Percentiles rank a stretch among this genome's conserved stretches.
These are phyloP conservation scores for Lophius americanus DNA, from an alignment of 2,797 vertebrate species.

Conservation along the genomic window DNA sequence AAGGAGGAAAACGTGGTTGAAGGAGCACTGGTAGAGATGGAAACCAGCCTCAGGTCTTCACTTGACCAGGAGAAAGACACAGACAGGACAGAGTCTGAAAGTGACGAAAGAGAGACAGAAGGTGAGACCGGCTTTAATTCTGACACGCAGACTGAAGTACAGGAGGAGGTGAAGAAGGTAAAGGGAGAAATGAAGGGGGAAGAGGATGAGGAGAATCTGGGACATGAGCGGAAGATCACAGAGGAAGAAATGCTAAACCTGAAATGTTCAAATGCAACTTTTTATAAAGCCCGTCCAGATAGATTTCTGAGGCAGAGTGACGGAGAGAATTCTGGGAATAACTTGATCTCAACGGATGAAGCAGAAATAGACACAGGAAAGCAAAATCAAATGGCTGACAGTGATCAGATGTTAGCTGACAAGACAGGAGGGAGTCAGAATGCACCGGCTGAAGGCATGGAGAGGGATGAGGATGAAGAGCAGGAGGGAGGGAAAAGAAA, in stretches of 20 bases:
- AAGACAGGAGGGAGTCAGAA: not conserved
- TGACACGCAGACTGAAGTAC: slow-evolving; percentile 9
- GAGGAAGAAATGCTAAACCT: not conserved
- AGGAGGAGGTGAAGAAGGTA: not conserved
- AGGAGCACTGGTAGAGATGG: not conserved
- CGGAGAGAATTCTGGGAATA: not conserved
- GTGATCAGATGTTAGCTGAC: not conserved
- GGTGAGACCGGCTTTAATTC: not conserved
- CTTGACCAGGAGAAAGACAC: not conserved
- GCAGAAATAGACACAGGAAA: not conserved
- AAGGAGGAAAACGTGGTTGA: not conserved
- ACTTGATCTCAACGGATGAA: slow-evolving; percentile 1
- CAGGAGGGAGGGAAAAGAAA: not conserved
- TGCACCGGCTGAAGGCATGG: not conserved
- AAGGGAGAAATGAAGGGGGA: not conserved
- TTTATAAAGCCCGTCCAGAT: not conserved
- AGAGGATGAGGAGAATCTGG: not conserved
- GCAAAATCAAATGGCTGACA: not conserved
- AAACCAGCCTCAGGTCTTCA: slow-evolving; percentile 2
- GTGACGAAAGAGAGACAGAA: not conserved
- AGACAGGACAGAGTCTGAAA: not conserved
- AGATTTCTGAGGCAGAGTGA: not conserved
- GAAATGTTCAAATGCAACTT: slow-evolving; percentile 12
- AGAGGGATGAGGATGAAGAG: not conserved
- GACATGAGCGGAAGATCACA: not conserved